A percentile compares a stretch with the other conserved stretches of the same genome.
phyloP scores from a whole-genome alignment of 1,140 invertebrate genomes.

The Habropoda laboriosa region DNA sequence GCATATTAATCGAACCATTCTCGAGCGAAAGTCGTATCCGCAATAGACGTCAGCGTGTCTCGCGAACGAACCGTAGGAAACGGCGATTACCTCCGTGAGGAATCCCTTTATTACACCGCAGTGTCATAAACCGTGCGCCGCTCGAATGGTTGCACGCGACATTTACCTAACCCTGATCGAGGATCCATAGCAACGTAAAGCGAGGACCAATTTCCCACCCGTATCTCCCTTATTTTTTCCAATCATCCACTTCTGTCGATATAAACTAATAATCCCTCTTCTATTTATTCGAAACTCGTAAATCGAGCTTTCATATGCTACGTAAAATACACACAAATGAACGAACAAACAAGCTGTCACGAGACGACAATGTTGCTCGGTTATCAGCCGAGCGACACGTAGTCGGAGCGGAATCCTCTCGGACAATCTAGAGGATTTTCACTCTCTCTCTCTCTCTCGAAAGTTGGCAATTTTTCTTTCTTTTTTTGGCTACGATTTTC shows the following conservation, averaged over 20 bases:
- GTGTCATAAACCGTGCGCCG: not conserved
- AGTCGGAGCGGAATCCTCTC: not conserved
- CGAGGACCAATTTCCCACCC: not conserved
- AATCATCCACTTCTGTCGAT: not conserved
- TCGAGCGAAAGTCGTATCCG: not conserved
- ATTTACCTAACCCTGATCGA: not conserved
- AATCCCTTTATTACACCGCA: not conserved
- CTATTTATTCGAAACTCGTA: not conserved
- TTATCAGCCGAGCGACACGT: not conserved
- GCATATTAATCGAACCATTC: not conserved
- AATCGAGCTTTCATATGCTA: not conserved
- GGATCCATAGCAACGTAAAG: not conserved
- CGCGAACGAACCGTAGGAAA: not conserved
- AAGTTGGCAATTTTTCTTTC: not conserved
- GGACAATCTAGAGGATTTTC: not conserved
- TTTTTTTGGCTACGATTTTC: not conserved
- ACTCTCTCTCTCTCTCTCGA: no score
- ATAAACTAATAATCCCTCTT: not conserved
- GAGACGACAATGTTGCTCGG: not conserved
- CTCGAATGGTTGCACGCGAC: not conserved
- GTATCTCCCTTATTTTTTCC: not conserved
- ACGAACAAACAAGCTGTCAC: not conserved
- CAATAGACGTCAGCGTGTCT: not conserved
- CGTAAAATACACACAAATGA: not conserved
- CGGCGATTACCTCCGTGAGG: not conserved